Conservation (phyloP, 1,140 invertebrate genomes). For the Aphidius ervi region DNA sequence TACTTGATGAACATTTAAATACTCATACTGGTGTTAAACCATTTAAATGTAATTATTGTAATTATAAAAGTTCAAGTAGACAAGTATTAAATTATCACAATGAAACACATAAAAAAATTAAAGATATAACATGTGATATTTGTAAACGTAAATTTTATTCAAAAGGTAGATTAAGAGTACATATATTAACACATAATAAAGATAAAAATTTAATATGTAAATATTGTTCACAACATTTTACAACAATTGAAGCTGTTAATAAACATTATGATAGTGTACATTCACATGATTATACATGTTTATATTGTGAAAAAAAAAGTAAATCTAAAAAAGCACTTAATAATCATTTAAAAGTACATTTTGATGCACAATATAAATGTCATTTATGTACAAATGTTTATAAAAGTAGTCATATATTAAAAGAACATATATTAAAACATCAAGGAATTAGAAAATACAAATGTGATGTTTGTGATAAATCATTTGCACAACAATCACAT, state of each 20-base stretch:
- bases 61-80: slow-evolving; percentile 32
- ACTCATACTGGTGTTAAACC: slow-evolving; percentile 36
- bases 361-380: slow-evolving; percentile 36
- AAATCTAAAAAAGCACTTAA: slow-evolving; percentile 37
- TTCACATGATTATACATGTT: slow-evolving; percentile 33
- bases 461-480: slow-evolving; percentile 32
- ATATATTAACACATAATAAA: slow-evolving; percentile 36
- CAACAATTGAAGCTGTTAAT: slow-evolving; percentile 29
- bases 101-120: slow-evolving; percentile 33
- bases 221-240: slow-evolving; percentile 35
- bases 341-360: slow-evolving; percentile 40
- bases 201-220: slow-evolving; percentile 35
- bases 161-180: slow-evolving; percentile 32
- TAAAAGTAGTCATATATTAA: slow-evolving; percentile 38
- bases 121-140: slow-evolving; percentile 35
- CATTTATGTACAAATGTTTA: slow-evolving; percentile 36
- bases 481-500: slow-evolving; percentile 40
- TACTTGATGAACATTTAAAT: slow-evolving; percentile 38
- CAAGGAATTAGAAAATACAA: slow-evolving; percentile 41
- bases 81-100: slow-evolving; percentile 36
- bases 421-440: slow-evolving; percentile 41
- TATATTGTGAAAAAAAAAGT: slow-evolving; percentile 31
- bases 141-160: slow-evolving; percentile 38
- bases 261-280: slow-evolving; percentile 33
- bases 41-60: slow-evolving; percentile 33